A percentile compares a stretch with the other conserved stretches of the same genome.
Evolutionary conservation across 2,113 vertebrate species (phyloP).

Genomic region (Galbula dea): DNA sequence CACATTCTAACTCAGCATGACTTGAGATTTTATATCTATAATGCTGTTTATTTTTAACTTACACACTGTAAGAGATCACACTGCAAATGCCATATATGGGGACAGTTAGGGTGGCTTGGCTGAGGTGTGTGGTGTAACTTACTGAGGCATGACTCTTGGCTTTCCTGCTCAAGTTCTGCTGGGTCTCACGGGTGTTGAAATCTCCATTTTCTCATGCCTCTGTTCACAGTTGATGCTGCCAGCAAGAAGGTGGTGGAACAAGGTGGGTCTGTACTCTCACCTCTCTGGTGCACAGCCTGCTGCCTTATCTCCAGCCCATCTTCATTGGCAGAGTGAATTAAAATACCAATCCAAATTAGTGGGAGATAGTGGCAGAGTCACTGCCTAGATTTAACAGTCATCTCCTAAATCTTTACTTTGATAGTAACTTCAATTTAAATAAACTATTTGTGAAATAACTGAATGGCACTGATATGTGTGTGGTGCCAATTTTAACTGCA

Average conservation of each 20-base stretch:
- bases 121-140: background rate
- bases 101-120: rapidly evolving
- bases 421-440: background rate
- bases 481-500: background rate
- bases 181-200: background rate
- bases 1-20: background rate
- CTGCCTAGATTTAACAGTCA: background rate
- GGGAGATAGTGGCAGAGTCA: background rate
- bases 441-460: background rate
- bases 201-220: background rate
- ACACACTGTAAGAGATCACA: background rate
- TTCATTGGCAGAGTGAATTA: background rate
- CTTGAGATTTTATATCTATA: background rate
- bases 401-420: background rate
- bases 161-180: background rate
- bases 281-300: background rate
- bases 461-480: background rate
- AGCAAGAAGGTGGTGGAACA: background rate
- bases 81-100: rapidly evolving
- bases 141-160: background rate
- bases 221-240: background rate
- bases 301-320: background rate
- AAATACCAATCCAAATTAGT: background rate
- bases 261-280: background rate
- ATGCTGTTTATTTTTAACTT: constrained; percentile 2